Evolutionary conservation across 2,113 vertebrate species (phyloP), one percentile per base, ranked within the genome.

Genomic region (Ptyas mucosa): DNA sequence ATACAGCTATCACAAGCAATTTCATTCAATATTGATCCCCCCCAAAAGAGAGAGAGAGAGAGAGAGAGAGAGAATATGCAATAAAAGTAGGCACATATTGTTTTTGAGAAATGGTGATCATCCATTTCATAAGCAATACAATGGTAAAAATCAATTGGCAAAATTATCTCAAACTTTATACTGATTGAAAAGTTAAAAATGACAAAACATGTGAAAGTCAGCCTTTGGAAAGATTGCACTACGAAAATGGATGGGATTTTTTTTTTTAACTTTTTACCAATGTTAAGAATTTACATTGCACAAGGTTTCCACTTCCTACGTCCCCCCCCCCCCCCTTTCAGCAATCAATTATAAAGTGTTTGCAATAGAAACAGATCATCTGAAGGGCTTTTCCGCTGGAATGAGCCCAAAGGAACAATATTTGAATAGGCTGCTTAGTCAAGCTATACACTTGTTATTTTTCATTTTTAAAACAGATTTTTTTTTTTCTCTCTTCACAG

Each of bases 21-120:
- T 90, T 86, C 93, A 91, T 69, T 96, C 94, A 95, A 89, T 96
- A 96, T 96, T 95, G 89, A 95, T 21, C 69, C 15, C 34, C 34
- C 34, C 75, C 94, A 94, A 88, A 95, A 94, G 1, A 54, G 53
- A 92, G 93, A 93, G 95, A 96, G 96, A 81, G 20, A 85, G 18
- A 85, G 6, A 90, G 52, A 91, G 46, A 54, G 34, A 55, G 34
- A 95, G 96, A 96, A 90, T 91, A 34, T 53, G 95, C 95, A 93
- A 91, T 51, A 93, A 85, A 96, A 96, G 87, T 96, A 97, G 96
- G 96, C 96, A 97, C 96, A 95, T 97, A 88, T 95, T 95, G 54
- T 94, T 96, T 91, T 69, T 96, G 95, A 94, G 75, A 94, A 57
- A 94, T 95, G 91, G 97, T 92, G 94, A 95, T 90, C 89, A 51